Evolutionary conservation across 2,113 vertebrate species (phyloP).

Genomic region (Pelodiscus sinensis): DNA sequence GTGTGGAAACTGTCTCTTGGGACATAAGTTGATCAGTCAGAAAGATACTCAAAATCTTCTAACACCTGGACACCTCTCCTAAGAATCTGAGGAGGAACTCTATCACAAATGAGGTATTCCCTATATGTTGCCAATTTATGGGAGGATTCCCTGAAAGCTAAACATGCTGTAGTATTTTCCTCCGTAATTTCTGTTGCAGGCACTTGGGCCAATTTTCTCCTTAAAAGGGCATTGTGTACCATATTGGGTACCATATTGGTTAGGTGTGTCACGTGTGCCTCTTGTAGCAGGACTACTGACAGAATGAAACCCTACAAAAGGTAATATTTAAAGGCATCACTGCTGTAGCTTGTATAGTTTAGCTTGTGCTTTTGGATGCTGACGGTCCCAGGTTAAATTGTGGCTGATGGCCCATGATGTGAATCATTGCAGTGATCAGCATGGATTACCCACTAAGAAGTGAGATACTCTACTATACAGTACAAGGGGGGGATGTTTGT

Average conservation of each 20-base stretch:
- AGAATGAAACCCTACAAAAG: not conserved
- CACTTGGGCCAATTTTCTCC: not conserved
- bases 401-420: conserved; percentile 1
- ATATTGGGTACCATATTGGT: not conserved
- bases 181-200: conserved; percentile 15
- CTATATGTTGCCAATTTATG: not conserved
- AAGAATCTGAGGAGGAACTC: not conserved
- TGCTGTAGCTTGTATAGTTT: conserved; percentile 42
- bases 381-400: not conserved
- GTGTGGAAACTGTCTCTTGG: not conserved
- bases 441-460: conserved; percentile 14
- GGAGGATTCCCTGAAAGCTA: not conserved
- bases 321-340: conserved; percentile 5
- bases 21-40: not conserved
- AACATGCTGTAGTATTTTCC: not conserved
- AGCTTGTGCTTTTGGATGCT: conserved; percentile 51
- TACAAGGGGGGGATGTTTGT: not conserved
- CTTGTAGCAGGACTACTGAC: not conserved
- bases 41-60: not conserved
- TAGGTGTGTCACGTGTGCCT: not conserved
- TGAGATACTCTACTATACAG: not conserved
- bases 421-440: not conserved
- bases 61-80: not conserved
- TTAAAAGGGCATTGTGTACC: not conserved
- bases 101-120: not conserved